Conservation (phyloP, 2,888 invertebrate genomes). For the Nemapogon koenigi region DNA sequence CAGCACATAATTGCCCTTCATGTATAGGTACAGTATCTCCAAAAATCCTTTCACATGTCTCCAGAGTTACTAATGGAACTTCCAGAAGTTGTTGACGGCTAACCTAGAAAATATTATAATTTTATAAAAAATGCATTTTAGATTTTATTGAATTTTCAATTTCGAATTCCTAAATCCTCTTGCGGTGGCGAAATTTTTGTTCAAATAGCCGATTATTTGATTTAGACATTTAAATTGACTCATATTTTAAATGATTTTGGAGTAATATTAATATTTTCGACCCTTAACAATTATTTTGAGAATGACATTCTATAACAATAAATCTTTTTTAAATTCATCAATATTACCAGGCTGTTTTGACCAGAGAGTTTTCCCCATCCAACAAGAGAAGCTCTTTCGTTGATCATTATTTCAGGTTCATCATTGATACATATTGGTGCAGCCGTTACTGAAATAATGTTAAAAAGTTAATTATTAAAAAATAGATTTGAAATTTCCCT, state of each 20-base stretch:
- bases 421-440: conserved; percentile 79
- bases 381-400: conserved; percentile 66
- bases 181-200: too few species aligned
- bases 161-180: not conserved
- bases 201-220: too few species aligned
- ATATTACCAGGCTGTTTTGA: conserved; percentile 45
- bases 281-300: not conserved
- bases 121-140: not conserved
- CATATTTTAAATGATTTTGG: too few species aligned
- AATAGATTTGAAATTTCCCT: not conserved
- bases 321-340: not conserved
- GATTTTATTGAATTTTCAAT: not conserved
- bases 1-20: conserved; percentile 73
- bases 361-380: conserved; percentile 79
- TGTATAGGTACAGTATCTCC: conserved; percentile 70
- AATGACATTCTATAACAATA: not conserved
- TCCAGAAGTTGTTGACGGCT: conserved; percentile 71
- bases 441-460: conserved; percentile 68
- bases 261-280: too few species aligned
- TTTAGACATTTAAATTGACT: too few species aligned
- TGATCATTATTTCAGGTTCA: conserved; percentile 72
- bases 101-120: conserved; percentile 41
- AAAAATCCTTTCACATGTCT: conserved; percentile 72
- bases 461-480: not conserved
- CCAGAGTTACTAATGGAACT: conserved; percentile 70